Conservation (phyloP, 2,113 vertebrate genomes). For the Peromyscus polionotus region DNA sequence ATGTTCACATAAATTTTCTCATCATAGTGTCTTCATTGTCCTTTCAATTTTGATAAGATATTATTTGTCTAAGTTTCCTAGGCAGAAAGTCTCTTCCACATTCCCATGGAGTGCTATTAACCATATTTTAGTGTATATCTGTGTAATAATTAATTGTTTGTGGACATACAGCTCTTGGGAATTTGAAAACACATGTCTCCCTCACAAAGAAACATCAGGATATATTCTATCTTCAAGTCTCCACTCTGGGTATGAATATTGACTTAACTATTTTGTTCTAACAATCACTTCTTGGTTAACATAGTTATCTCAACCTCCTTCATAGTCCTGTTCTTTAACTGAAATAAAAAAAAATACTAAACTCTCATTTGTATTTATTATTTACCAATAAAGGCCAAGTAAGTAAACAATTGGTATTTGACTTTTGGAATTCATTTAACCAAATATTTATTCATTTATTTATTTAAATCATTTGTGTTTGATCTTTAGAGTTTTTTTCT, state of each 20-base stretch:
- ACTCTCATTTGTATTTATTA: not conserved
- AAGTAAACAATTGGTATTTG: not conserved
- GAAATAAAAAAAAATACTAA: not conserved
- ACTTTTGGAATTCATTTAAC: not conserved
- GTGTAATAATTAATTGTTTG: not conserved
- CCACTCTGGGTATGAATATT: not conserved
- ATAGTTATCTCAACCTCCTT: not conserved
- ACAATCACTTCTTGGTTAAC: not conserved
- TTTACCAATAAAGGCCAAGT: not conserved
- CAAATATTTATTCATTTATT: not conserved
- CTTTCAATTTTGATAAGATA: not conserved
- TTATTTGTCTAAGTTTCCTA: not conserved
- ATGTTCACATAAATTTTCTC: not conserved
- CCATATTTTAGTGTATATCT: not conserved
- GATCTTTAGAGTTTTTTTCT: not conserved
- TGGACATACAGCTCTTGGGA: not conserved
- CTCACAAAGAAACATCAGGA: not conserved
- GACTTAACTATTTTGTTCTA: not conserved
- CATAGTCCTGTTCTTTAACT: not conserved
- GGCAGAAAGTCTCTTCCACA: not conserved
- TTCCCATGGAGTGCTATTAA: not conserved
- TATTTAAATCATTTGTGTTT: not conserved
- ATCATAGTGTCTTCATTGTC: not conserved
- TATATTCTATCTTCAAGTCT: accelerated
- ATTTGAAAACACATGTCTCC: not conserved